Evolutionary conservation across 2,888 invertebrate species (phyloP), one percentile per base, ranked within the genome.

Genomic region (Sarcophaga subvicina): DNA sequence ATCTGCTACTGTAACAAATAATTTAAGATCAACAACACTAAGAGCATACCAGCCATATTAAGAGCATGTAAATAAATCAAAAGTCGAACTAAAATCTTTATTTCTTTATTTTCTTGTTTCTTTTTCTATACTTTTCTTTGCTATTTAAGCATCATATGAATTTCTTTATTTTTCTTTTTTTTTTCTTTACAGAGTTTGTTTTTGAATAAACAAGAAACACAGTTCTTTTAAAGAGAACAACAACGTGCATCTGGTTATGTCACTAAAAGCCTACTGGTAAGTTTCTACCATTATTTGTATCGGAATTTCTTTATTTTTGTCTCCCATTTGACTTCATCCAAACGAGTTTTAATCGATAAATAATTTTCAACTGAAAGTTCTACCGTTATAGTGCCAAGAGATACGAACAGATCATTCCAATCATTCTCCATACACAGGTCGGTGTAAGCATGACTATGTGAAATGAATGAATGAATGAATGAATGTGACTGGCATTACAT

Each of bases 361-460:
- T 25, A 67, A 37, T 64, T 62, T 22, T 62, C 22, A 20, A 17
- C 10, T 62, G 10, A 10, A 67, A 77, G 47, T 73, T 78, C 70
- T 82, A 86, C 79, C 82, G 86, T 83, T 86, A 86, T 63, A 54
- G 3, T 14, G 4, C 4, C 10, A 54, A 54, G 17, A 54, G 54
- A 54, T 54, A 14, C 17, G 37, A 54, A 54, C 3, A 54, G 17
- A 54, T 17, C 14, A 54, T 14, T 54, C 17, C 12, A 54, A 54
- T 54, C 17, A 14, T 54, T 14, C 54, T 14, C 17, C 17, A 54
- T 54, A 37, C 8, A 37, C 8, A 37, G 37, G 10, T 37, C 2
- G 37, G 37, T 37, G 37, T 37, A 10, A 37, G 37, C 37, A 8
- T 37, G 37, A 37, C 37, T 37, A 10, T 37, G 8, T 37, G 8